A percentile compares a stretch with the other conserved stretches of the same genome.
Evolutionary conservation across 2,113 vertebrate genomes (phyloP).

Genomic region (Vidua chalybeata): DNA sequence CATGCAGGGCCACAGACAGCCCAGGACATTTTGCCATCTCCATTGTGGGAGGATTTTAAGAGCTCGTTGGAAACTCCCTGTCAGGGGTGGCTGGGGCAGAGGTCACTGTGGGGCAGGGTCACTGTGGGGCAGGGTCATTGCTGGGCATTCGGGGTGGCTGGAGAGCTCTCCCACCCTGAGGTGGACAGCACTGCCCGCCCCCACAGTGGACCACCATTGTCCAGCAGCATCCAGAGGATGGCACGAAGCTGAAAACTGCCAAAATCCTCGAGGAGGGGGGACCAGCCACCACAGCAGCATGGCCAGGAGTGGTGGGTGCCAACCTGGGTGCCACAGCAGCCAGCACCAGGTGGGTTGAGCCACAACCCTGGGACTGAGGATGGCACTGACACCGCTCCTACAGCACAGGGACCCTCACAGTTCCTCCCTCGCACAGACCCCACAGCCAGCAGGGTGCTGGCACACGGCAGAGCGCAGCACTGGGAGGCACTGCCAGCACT

Average conservation of each 20-base stretch:
- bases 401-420: neutral
- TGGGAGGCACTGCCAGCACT: neutral
- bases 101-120: neutral
- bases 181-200: neutral
- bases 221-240: neutral
- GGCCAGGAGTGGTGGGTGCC: rapidly evolving
- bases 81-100: neutral
- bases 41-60: neutral
- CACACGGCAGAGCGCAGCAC: neutral
- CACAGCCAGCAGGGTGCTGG: rapidly evolving
- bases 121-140: neutral
- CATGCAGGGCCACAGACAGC: neutral
- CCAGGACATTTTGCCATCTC: rapidly evolving
- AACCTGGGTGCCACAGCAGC: neutral
- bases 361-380: rapidly evolving
- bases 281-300: rapidly evolving
- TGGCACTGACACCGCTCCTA: rapidly evolving
- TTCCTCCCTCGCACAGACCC: neutral
- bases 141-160: neutral
- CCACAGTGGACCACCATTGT: rapidly evolving
- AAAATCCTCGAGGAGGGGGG: neutral
- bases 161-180: neutral
- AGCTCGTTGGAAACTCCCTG: neutral
- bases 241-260: rapidly evolving
- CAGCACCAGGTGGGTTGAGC: neutral